Base-by-base conservation (phyloP, 2,797 vertebrate genomes). In the Smutsia temminckii region DNA sequence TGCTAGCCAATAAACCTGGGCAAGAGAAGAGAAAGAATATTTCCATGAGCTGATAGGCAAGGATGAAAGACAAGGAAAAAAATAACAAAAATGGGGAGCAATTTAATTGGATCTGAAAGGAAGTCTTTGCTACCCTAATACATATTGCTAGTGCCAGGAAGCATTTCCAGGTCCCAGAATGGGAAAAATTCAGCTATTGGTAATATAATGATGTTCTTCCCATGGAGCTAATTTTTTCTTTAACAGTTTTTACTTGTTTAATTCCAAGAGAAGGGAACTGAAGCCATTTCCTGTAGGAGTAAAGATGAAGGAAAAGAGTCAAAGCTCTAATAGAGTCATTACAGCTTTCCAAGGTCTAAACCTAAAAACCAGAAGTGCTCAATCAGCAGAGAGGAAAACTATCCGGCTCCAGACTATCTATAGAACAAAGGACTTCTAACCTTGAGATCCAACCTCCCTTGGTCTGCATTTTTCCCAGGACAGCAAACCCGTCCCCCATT, bases 381-480 rank as follows among this genome's bases (percentile, higher is more conserved):
- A 53, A 37, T 37, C 86, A 72, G 89, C 72, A 80, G 69, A 83
- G 14, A 53, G 59, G 55, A 53, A 83, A 87, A 25, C 40, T 1
- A 32, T 32, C 85, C 34, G 20, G 23, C 40, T 85, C 80, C 46
- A 71, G n/a, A 79, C 66, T 72, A 18, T 23, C 46, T 55, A 77
- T 9, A 83, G 68, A 92, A 84, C 55, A 63, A 40, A 75, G 40
- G 53, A 81, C n/a, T 68, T 21, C 55, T 3, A 64, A 68, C 68
- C 51, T 27, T 87, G 61, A 91, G 90, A 37, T 46, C 59, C 74
- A 89, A 68, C 49, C 49, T 66, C n/a, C 51, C 79, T 66, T 83
- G 87, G 77, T 93, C 64, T 96, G 81, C 91, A 95, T 91, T 78
- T 85, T 92, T 29, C 81, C 92, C 89, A 68, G 71, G 49, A 55